phyloP scores from a whole-genome alignment of 1,140 invertebrate genomes.

The roundworm (Caenorhabditis elegans) region DNA sequence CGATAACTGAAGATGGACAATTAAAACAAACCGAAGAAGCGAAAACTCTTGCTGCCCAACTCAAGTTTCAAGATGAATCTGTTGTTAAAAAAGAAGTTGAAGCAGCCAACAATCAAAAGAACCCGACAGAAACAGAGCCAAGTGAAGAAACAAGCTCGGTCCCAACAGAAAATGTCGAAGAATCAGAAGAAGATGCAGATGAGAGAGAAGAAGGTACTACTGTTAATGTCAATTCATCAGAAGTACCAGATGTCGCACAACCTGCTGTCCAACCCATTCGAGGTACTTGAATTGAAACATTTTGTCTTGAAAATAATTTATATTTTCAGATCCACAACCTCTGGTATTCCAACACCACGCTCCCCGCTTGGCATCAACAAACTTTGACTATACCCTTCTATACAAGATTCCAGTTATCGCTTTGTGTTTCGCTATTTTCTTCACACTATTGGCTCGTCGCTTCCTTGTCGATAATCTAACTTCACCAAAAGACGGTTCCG shows the following conservation, averaged over 20 bases:
- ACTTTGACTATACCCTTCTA: neutral
- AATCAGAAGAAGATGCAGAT: too few relatives aligned
- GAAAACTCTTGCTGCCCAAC: neutral
- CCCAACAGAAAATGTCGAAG: too few relatives aligned
- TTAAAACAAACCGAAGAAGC: neutral
- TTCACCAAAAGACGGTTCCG: neutral
- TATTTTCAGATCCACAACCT: neutral
- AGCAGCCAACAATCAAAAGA: neutral
- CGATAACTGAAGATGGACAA: conserved; percentile 30
- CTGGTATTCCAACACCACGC: neutral
- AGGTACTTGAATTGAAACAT: neutral
- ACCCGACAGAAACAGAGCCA: neutral
- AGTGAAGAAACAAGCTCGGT: too few relatives aligned
- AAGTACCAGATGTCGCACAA: too few relatives aligned
- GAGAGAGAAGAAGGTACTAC: too few relatives aligned
- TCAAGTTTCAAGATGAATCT: neutral
- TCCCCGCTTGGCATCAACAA: neutral
- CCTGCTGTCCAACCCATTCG: neutral
- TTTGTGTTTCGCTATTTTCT: neutral
- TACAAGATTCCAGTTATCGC: neutral
- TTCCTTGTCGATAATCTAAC: neutral
- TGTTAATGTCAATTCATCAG: too few relatives aligned
- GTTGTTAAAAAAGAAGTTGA: neutral
- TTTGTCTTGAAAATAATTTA: neutral
- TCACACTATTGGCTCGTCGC: neutral